phyloP scores from a whole-genome alignment of 2,888 invertebrate genomes.

The Cephus pulcher region DNA sequence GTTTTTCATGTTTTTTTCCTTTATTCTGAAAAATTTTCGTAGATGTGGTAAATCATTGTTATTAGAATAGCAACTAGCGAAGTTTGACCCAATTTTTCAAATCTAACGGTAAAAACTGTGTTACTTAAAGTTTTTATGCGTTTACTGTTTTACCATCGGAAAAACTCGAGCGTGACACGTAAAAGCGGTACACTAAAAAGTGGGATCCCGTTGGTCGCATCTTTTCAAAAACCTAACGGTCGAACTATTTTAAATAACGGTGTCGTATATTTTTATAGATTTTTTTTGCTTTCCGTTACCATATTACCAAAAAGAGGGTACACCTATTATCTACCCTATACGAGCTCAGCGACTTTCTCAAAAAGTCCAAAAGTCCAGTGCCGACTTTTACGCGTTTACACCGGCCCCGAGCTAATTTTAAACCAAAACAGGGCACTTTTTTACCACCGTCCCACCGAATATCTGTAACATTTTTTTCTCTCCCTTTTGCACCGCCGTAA shows the following conservation, averaged over 20 bases:
- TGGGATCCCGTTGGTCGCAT: conserved; percentile 54
- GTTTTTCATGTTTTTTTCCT: not conserved
- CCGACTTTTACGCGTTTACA: not conserved
- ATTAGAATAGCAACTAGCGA: not conserved
- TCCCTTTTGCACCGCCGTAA: conserved; percentile 33
- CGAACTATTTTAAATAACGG: conserved; percentile 60
- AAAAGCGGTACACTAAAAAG: conserved; percentile 54
- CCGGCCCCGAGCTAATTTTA: conserved; percentile 52
- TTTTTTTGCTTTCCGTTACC: not conserved
- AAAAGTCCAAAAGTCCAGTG: not conserved
- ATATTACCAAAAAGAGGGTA: conserved; percentile 10
- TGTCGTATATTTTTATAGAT: conserved; percentile 60
- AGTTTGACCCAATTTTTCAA: not conserved
- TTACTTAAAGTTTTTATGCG: conserved; percentile 45
- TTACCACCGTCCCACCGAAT: conserved; percentile 37
- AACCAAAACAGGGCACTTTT: conserved; percentile 61
- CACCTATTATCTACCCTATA: conserved; percentile 6
- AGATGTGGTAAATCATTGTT: not conserved
- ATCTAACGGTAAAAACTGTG: not conserved
- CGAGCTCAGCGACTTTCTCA: conserved; percentile 18
- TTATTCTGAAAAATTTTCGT: not conserved
- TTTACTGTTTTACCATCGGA: conserved; percentile 33
- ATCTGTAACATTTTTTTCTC: conserved; percentile 46
- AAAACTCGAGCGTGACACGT: conserved; percentile 38
- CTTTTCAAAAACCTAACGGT: conserved; percentile 49